Evolutionary conservation across 2,113 vertebrate genomes (phyloP).

Genomic region (Melospiza melodia): DNA sequence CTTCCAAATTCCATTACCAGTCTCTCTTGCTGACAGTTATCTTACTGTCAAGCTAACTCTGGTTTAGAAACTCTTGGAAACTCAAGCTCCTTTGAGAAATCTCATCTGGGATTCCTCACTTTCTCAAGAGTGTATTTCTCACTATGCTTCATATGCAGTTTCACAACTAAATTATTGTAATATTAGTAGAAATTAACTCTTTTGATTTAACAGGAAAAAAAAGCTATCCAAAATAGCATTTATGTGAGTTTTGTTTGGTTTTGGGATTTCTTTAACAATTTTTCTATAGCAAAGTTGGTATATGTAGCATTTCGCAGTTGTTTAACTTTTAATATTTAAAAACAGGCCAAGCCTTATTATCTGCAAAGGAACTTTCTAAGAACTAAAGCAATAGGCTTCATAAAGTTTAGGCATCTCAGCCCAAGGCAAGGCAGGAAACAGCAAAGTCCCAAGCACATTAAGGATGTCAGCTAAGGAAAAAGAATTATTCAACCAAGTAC

Average conservation of each 20-base stretch:
- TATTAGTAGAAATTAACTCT: background rate
- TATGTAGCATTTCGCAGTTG: background rate
- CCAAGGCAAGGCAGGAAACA: background rate
- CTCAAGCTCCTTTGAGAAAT: background rate
- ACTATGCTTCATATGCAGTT: background rate
- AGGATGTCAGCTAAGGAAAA: background rate
- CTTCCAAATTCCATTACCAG: background rate
- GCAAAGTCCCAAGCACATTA: background rate
- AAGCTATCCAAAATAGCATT: background rate
- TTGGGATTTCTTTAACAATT: background rate
- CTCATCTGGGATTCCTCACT: background rate
- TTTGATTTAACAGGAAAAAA: background rate
- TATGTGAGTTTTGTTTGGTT: background rate
- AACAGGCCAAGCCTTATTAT: background rate
- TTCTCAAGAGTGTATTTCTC: background rate
- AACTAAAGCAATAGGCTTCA: background rate
- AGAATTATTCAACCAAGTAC: background rate
- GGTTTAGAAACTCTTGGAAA: background rate
- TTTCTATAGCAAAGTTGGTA: background rate
- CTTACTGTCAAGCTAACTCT: background rate
- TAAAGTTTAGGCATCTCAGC: background rate
- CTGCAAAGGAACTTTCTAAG: background rate
- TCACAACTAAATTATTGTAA: background rate
- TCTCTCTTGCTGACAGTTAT: background rate
- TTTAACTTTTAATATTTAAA: background rate